Percentiles rank a stretch among this genome's conserved stretches.
These are phyloP conservation scores for Neogobius melanostomus DNA, from an alignment of 2,113 vertebrate species.

Conservation along the genomic window DNA sequence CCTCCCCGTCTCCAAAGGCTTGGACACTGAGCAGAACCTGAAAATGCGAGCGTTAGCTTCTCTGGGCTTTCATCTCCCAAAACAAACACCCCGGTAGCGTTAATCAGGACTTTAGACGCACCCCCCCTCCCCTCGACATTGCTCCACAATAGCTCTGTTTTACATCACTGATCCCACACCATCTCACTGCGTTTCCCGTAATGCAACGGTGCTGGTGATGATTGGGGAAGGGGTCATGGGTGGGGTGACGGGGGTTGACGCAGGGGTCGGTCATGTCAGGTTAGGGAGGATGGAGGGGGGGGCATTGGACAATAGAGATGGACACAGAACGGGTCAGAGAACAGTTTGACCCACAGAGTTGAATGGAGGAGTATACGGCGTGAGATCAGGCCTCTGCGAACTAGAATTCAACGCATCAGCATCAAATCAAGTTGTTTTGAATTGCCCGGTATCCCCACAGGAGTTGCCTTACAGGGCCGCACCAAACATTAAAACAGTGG, in stretches of 20 bases:
- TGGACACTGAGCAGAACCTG: slow-evolving; percentile 65
- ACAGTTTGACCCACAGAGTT: slow-evolving; percentile 32
- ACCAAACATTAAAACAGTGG: too few relatives aligned
- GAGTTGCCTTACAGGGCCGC: too few relatives aligned
- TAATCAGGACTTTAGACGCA: slow-evolving; percentile 60
- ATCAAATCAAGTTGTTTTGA: too few relatives aligned
- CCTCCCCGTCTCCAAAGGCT: slow-evolving; percentile 49
- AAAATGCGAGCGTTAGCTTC: slow-evolving; percentile 4
- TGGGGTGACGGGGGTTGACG: slow-evolving; percentile 45
- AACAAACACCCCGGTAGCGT: slow-evolving; percentile 68
- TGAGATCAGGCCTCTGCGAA: not conserved
- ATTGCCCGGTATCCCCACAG: too few relatives aligned
- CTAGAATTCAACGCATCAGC: too few relatives aligned
- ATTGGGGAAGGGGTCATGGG: slow-evolving; percentile 32
- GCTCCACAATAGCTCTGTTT: slow-evolving; percentile 74
- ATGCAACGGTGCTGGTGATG: slow-evolving; percentile 38
- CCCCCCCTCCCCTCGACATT: slow-evolving; percentile 41
- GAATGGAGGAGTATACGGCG: not conserved
- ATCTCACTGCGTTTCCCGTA: slow-evolving; percentile 46
- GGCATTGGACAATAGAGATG: slow-evolving; percentile 8
- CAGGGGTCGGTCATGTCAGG: slow-evolving; percentile 62
- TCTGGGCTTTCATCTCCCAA: slow-evolving; percentile 65
- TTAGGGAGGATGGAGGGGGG: slow-evolving; percentile 29
- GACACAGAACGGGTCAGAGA: slow-evolving; percentile 22
- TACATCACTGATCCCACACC: slow-evolving; percentile 64